phyloP scores from a whole-genome alignment of 2,888 invertebrate genomes.

The Anorthoa munda region DNA sequence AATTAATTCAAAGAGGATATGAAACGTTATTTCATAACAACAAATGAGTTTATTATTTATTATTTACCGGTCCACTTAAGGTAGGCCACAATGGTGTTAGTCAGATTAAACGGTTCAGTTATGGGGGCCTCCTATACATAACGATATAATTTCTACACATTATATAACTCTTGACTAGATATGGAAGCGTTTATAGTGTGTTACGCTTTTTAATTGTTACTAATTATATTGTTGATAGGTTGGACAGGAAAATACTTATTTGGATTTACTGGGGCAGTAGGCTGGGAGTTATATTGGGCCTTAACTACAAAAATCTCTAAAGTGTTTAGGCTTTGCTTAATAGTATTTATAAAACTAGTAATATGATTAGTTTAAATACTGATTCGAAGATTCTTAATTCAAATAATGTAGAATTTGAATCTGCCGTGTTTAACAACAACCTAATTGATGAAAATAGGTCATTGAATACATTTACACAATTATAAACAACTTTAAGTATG shows the following conservation, averaged over 20 bases:
- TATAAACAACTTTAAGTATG: too few relatives aligned
- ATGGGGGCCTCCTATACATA: slow-evolving; percentile 14
- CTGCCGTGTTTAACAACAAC: too few relatives aligned
- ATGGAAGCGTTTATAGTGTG: slow-evolving; percentile 17
- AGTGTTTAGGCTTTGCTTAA: too few relatives aligned
- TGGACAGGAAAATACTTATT: background rate
- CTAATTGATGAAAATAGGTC: too few relatives aligned
- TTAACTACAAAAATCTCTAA: too few relatives aligned
- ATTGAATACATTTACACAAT: too few relatives aligned
- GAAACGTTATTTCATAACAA: slow-evolving; percentile 22
- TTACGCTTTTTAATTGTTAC: background rate
- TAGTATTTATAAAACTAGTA: too few relatives aligned
- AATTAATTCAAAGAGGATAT: slow-evolving; percentile 27
- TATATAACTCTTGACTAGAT: background rate
- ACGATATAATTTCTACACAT: slow-evolving; percentile 22
- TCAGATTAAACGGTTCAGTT: slow-evolving; percentile 17
- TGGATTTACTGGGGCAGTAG: background rate
- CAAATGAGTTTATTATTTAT: slow-evolving; percentile 40
- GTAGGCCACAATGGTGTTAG: slow-evolving; percentile 48
- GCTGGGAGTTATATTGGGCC: background rate
- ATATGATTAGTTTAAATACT: too few relatives aligned
- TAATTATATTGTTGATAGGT: slow-evolving; percentile 17
- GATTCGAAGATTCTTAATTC: too few relatives aligned
- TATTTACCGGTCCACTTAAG: slow-evolving; percentile 41
- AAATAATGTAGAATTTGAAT: too few relatives aligned